Evolutionary conservation across 1,140 invertebrate species (phyloP), one percentile per base, ranked within the genome.

Genomic region (Cotesia vestalis): DNA sequence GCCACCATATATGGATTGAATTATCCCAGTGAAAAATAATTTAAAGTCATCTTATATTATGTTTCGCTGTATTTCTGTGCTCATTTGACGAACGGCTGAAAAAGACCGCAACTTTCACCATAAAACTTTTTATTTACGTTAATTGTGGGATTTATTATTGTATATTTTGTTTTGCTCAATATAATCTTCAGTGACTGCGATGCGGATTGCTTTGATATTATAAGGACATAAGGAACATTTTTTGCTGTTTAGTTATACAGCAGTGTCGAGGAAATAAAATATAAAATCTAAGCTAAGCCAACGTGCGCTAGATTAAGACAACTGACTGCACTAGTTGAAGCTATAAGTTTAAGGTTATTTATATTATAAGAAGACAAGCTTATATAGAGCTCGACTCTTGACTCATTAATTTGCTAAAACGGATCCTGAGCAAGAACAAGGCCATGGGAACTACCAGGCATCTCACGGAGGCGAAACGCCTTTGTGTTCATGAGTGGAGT

Each of bases 391-490:
- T 46, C 40, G 40, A 11, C 6, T 69, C 14, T 46, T 14, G 20
- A 35, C 69, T 74, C 73, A 74, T 74, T 74, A 74, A 74, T 74
- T 74, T 74, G 63, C 69, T 66, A 71, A 74, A 74, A 74, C 59
- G 64, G 69, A 74, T 70, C 63, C 73, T 74, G 55, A 27, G 40
- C 61, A 27, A 66, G 55, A 74, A 72, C 60, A 72, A 76, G 77
- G 77, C 74, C 75, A 77, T 78, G 78, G 63, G 78, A 78, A 78
- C 74, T 69, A 55, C 69, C 61, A 71, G 34, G 46, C 40, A 69
- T 69, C 38, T 68, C 27, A 68, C 53, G 61, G 53, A 59, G 63
- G 17, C 6, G 14, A 64, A 20, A 40, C 59, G 53, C 52, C 60
- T 63, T 66, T 66, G 51, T 66, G 57, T 63, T 69, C 34, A 57